Evolutionary conservation across 2,888 invertebrate genomes (phyloP), one percentile per base, ranked within the genome.

Genomic region (Papilio demoleus): DNA sequence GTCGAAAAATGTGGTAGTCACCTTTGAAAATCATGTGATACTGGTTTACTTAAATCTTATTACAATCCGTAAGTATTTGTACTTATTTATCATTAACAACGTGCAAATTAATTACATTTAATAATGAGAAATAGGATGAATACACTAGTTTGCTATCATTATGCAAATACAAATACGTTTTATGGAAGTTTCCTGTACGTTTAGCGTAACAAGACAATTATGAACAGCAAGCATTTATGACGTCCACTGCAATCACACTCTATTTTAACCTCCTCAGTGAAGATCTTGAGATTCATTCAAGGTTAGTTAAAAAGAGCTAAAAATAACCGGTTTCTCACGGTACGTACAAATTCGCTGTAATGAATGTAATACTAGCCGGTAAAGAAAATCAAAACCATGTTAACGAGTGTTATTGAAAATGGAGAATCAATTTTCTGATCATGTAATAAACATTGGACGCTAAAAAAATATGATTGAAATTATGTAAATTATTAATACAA

Each of bases 281-380:
- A 53, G n/a, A 8, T 53, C 27, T 27, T 27, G 53, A 53, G 53
- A 80, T 80, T 79, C 65, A 76, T 73, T 83, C 87, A 86, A 87
- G 87, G 86, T 81, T 82, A 72, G 81, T 82, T 83, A 81, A 81
- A 76, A 75, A 72, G 9, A 70, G 70, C 66, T 75, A 59, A 67
- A 73, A 75, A 77, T 71, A 82, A 85, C 82, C 77, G 75, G 84
- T 84, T 70, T 80, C 76, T 77, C 77, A 80, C 76, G 19, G 12
- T 19, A 34, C 9, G 34, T 36, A 61, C 38, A 42, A 27, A 27
- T n/a, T 50, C 24, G 27, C 24, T 14, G n/a, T 27, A n/a, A n/a
- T 6, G 27, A n/a, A 6, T 24, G n/a, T 27, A 27, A 27, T 53
- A 27, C 27, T 27, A 11, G 11, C 12, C 11, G 4, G 50, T 6